These are phyloP conservation scores for Digitonthophagus gazella DNA, from an alignment of 2,888 invertebrate genomes.

Conservation along the genomic window DNA sequence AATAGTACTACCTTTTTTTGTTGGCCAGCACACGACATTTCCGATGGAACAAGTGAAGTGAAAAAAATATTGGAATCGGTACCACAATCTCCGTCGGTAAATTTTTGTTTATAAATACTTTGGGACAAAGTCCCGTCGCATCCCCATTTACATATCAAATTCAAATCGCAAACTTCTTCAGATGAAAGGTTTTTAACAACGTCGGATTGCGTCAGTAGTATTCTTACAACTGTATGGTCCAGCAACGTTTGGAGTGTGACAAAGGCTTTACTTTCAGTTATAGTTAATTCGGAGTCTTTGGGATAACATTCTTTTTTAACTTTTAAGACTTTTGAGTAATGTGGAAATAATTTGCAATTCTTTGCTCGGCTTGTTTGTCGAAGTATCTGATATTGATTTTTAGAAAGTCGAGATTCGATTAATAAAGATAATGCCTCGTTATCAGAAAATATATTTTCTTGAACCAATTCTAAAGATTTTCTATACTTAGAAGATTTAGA, in stretches of 20 bases:
- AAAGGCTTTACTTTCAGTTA: too few relatives aligned
- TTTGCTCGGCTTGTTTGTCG: not conserved
- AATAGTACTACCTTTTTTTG: not conserved
- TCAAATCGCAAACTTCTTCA: not conserved
- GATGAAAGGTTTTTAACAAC: not conserved
- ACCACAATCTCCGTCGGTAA: not conserved
- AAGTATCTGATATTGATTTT: not conserved
- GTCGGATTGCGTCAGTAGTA: not conserved
- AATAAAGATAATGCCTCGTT: constrained; percentile 8
- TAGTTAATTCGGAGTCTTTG: too few relatives aligned
- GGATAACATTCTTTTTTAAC: not conserved
- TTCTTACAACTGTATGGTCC: not conserved
- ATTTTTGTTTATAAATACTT: not conserved
- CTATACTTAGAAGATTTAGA: constrained; percentile 2
- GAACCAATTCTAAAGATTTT: constrained; percentile 8
- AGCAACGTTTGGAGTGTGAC: not conserved
- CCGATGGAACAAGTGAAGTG: not conserved
- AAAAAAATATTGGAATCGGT: not conserved
- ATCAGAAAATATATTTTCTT: not conserved
- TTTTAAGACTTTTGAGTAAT: not conserved
- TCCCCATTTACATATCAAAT: not conserved
- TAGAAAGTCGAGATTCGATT: not conserved
- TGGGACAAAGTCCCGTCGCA: not conserved
- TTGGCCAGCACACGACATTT: not conserved
- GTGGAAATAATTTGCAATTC: not conserved